Evolutionary conservation across 2,888 invertebrate genomes (phyloP).

Genomic region (Drosophila formosana): DNA sequence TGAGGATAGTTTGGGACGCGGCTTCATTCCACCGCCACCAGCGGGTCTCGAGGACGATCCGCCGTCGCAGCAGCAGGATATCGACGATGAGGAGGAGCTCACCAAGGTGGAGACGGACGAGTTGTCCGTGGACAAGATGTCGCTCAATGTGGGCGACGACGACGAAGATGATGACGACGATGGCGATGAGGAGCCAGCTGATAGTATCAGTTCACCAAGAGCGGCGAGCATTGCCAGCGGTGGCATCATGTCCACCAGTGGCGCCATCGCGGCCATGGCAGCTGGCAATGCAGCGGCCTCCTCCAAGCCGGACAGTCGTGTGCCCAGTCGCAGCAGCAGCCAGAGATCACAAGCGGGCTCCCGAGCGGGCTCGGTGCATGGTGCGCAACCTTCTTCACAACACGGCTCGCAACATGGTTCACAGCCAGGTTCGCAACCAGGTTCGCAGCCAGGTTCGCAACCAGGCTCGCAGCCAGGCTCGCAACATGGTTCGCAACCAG

Average conservation of each 20-base stretch:
- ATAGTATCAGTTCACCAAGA: constrained; percentile 75
- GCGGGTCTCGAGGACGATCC: constrained; percentile 63
- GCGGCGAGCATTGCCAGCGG: constrained; percentile 73
- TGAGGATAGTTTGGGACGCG: constrained; percentile 66
- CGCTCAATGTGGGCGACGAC: constrained; percentile 40
- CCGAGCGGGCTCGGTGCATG: constrained; percentile 62
- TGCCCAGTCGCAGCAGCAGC: constrained; percentile 74
- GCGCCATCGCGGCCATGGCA: constrained; percentile 62
- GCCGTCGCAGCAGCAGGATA: constrained; percentile 30
- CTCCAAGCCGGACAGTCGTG: constrained; percentile 67
- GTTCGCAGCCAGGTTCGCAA: constrained; percentile 50
- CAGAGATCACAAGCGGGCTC: constrained; percentile 58
- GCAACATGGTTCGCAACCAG: constrained; percentile 68
- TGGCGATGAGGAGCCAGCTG: constrained; percentile 42
- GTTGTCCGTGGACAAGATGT: constrained; percentile 55
- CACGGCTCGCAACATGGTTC: constrained; percentile 53
- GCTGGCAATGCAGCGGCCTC: constrained; percentile 30
- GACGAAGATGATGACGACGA: constrained; percentile 52
- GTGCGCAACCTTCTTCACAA: constrained; percentile 52
- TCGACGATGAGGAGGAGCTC: constrained; percentile 66
- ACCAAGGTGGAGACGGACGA: constrained; percentile 71
- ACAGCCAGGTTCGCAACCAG: constrained; percentile 67
- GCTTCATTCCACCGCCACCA: constrained; percentile 75
- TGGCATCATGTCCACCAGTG: constrained; percentile 55
- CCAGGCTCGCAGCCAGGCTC: constrained; percentile 54